phyloP scores from a whole-genome alignment of 2,797 vertebrate genomes.

The Spondyliosoma cantharus region DNA sequence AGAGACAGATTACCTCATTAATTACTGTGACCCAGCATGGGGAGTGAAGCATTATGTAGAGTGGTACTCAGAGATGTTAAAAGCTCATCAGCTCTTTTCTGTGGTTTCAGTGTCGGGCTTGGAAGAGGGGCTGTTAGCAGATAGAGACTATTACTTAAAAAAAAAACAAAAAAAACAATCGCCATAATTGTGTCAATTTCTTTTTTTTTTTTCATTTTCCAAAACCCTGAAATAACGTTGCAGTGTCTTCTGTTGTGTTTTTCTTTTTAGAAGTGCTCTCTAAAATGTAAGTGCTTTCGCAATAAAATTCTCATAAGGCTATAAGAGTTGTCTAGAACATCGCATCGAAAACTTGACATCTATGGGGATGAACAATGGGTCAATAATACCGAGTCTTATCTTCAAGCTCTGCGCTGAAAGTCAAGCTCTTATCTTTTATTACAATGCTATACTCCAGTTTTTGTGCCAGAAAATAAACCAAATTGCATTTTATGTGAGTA shows the following conservation, averaged over 20 bases:
- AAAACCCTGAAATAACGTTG: constrained; percentile 19
- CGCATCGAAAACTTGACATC: constrained; percentile 6
- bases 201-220: too few relatives aligned
- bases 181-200: background rate
- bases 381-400: background rate
- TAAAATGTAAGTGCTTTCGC: constrained; percentile 8
- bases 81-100: constrained; percentile 36
- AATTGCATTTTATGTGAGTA: background rate
- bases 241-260: constrained; percentile 40
- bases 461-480: constrained; percentile 1
- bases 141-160: constrained; percentile 26
- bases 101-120: background rate
- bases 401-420: constrained; percentile 2
- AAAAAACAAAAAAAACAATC: constrained; percentile 8
- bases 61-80: constrained; percentile 40
- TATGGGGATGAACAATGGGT: constrained; percentile 2
- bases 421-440: background rate
- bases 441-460: background rate
- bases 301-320: constrained; percentile 15
- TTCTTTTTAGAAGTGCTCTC: constrained; percentile 37
- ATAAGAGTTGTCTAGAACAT: constrained; percentile 2
- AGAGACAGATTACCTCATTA: constrained; percentile 24
- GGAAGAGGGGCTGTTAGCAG: constrained; percentile 19
- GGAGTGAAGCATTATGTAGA: constrained; percentile 18
- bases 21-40: constrained; percentile 40